Evolutionary conservation across 2,888 invertebrate species (phyloP).

Genomic region (Metallyticus violacea): DNA sequence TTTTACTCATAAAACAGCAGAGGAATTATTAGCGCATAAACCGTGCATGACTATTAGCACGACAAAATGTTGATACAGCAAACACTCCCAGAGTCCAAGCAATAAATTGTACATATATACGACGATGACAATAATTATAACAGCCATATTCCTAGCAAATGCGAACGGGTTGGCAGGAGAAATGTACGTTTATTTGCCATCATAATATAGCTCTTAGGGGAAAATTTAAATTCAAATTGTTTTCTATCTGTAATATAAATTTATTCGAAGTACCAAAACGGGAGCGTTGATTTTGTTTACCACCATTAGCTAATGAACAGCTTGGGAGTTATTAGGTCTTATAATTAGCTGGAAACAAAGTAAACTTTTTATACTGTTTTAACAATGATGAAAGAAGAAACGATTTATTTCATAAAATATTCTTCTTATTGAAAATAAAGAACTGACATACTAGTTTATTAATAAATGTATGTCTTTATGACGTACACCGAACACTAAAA

Average conservation of each 20-base stretch:
- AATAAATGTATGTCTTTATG: too few relatives aligned
- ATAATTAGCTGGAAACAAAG: too few relatives aligned
- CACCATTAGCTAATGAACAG: too few relatives aligned
- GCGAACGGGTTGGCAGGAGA: neutral
- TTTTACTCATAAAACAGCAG: neutral
- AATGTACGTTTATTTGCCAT: neutral
- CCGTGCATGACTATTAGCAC: neutral
- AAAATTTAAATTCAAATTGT: conserved; percentile 5
- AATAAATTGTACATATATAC: neutral
- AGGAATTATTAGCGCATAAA: neutral
- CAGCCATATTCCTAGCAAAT: neutral
- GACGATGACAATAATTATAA: neutral
- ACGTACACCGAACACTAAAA: too few relatives aligned
- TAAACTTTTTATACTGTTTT: too few relatives aligned
- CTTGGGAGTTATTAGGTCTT: too few relatives aligned
- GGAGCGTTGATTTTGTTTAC: too few relatives aligned
- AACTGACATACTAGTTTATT: too few relatives aligned
- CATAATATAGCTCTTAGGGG: neutral
- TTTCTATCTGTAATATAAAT: neutral
- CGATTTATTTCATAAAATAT: too few relatives aligned
- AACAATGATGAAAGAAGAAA: too few relatives aligned
- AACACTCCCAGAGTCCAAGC: neutral
- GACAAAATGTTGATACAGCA: conserved; percentile 9
- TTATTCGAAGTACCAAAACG: too few relatives aligned
- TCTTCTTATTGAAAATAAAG: too few relatives aligned